Conservation (phyloP, 2,113 vertebrate species). For the Oxyruncus cristatus region DNA sequence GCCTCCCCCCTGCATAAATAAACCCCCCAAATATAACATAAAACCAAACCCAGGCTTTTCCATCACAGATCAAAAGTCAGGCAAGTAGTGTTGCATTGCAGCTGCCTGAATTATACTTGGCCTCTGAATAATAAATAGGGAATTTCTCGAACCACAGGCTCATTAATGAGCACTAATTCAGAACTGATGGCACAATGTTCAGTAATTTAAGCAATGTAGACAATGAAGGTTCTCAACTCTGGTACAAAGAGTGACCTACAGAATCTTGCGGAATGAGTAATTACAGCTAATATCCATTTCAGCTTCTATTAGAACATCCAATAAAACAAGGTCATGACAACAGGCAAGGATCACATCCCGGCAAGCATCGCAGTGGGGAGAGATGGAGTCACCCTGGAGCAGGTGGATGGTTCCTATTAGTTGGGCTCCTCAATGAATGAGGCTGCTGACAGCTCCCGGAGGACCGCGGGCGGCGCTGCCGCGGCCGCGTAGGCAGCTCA, state of each 20-base stretch:
- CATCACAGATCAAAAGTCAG: conserved; percentile 70
- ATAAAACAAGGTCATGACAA: conserved; percentile 75
- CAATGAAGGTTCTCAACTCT: conserved; percentile 75
- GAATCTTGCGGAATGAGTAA: conserved; percentile 74
- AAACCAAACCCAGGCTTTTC: conserved; percentile 20
- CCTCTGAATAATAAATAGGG: conserved; percentile 75
- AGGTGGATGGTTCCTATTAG: conserved; percentile 57
- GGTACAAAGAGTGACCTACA: conserved; percentile 72
- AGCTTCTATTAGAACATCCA: conserved; percentile 68
- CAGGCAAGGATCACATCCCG: conserved; percentile 62
- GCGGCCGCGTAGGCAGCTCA: accelerated
- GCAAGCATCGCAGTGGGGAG: conserved; percentile 29
- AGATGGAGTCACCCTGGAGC: conserved; percentile 61
- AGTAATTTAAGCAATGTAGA: conserved; percentile 75
- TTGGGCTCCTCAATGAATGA: conserved; percentile 42
- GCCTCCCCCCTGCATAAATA: background rate
- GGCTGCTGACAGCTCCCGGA: conserved; percentile 39
- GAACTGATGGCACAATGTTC: conserved; percentile 73
- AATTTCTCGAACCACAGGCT: conserved; percentile 72
- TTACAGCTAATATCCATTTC: conserved; percentile 78
- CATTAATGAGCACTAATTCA: conserved; percentile 79
- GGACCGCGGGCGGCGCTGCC: background rate
- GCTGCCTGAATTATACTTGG: conserved; percentile 69
- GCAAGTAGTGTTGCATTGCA: conserved; percentile 39
- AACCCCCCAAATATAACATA: background rate